Conservation (phyloP, 2,797 vertebrate species). For the Petrocephalus sullivani region DNA sequence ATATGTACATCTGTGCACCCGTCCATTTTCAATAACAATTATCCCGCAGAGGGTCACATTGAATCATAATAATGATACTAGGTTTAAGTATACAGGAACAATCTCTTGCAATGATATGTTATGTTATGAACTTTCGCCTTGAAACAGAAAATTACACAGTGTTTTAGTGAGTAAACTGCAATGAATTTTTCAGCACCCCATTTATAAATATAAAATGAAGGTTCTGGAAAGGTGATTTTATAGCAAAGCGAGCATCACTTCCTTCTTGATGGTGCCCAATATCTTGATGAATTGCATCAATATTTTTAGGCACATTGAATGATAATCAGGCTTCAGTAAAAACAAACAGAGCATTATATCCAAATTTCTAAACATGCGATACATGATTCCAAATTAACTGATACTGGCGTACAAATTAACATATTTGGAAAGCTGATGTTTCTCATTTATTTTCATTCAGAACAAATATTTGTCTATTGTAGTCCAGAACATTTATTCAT, state of each 20-base stretch:
- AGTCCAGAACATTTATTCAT: constrained; percentile 5
- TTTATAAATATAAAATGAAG: background rate
- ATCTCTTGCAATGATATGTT: background rate
- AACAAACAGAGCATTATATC: background rate
- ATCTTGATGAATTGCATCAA: background rate
- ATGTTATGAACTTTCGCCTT: background rate
- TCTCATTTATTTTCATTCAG: background rate
- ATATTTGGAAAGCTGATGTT: constrained; percentile 4
- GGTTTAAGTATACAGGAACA: background rate
- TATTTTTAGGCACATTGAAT: background rate
- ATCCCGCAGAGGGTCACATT: background rate
- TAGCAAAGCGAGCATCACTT: background rate
- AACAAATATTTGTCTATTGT: constrained; percentile 12
- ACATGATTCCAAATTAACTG: constrained; percentile 10
- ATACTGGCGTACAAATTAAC: background rate
- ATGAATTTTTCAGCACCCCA: background rate
- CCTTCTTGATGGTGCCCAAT: constrained; percentile 13
- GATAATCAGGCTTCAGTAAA: background rate
- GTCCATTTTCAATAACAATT: background rate
- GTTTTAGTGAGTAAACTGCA: background rate
- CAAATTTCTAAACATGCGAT: background rate
- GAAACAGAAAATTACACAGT: background rate
- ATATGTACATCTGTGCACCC: background rate
- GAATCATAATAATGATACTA: background rate
- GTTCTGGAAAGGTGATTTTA: background rate